These are phyloP conservation scores for Eurosta solidaginis DNA, from an alignment of 1,140 invertebrate species.

Conservation along the genomic window DNA sequence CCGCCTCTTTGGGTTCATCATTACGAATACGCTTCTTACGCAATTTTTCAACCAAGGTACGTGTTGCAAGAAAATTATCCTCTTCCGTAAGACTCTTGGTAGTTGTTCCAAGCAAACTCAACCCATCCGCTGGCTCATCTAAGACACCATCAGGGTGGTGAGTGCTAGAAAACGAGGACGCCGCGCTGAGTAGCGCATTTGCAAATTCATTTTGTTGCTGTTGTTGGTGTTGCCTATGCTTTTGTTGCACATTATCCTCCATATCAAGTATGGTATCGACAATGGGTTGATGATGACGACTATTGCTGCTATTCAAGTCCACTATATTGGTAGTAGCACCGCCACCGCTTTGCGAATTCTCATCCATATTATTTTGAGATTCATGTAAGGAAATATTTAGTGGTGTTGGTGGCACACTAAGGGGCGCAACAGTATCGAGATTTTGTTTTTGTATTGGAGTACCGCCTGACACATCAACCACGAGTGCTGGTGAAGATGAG, in stretches of 20 bases:
- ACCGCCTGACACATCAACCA: neutral
- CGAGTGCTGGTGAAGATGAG: neutral
- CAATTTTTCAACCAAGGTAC: slow-evolving; percentile 50
- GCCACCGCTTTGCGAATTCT: neutral
- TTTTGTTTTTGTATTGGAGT: neutral
- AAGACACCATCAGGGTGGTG: neutral
- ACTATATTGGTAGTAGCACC: neutral
- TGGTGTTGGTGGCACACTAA: neutral
- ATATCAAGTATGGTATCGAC: slow-evolving; percentile 55
- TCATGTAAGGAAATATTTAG: slow-evolving; percentile 25
- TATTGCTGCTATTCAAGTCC: neutral
- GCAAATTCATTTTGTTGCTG: slow-evolving; percentile 28
- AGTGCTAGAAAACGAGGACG: neutral
- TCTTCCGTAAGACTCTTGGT: slow-evolving; percentile 43
- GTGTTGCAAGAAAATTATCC: slow-evolving; percentile 49
- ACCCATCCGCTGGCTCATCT: neutral
- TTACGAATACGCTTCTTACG: slow-evolving; percentile 49
- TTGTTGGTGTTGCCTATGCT: slow-evolving; percentile 18
- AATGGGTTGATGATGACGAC: slow-evolving; percentile 45
- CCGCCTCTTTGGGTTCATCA: slow-evolving; percentile 48
- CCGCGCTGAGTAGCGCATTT: slow-evolving; percentile 9
- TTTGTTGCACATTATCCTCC: slow-evolving; percentile 44
- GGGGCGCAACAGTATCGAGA: neutral
- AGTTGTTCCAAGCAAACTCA: neutral
- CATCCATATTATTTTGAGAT: slow-evolving; percentile 22